Conservation (phyloP, 2,797 vertebrate genomes). For the Schizopygopsis pylzovi region DNA sequence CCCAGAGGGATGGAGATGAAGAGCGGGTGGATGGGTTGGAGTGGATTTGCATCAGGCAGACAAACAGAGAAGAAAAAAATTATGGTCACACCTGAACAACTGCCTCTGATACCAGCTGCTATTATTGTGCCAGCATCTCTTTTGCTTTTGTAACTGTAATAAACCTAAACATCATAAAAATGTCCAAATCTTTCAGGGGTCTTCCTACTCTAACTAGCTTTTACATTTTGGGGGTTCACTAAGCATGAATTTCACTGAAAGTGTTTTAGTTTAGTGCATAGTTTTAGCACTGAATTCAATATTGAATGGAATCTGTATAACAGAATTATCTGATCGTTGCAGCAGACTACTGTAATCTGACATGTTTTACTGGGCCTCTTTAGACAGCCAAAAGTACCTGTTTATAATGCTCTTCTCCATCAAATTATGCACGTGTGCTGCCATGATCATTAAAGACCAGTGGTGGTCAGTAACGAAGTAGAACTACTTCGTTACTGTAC, state of each 20-base stretch:
- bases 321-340: neutral
- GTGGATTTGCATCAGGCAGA: neutral
- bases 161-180: neutral
- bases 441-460: neutral
- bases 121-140: neutral
- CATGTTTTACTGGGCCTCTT: neutral
- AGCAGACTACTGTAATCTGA: neutral
- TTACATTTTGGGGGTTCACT: neutral
- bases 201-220: neutral
- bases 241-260: neutral
- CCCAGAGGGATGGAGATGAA: neutral
- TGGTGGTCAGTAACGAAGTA: no score
- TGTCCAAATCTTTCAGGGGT: neutral
- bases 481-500: no score
- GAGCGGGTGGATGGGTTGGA: neutral
- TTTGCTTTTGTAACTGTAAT: neutral
- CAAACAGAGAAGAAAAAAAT: slow-evolving; percentile 12
- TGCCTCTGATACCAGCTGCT: neutral
- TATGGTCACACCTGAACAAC: slow-evolving; percentile 23
- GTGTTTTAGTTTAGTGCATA: neutral
- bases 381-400: no score
- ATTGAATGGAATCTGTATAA: neutral
- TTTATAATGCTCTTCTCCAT: neutral
- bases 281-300: neutral
- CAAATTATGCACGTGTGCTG: neutral